These are phyloP conservation scores for Empidonax traillii DNA, from an alignment of 2,113 vertebrate genomes.

Conservation along the genomic window DNA sequence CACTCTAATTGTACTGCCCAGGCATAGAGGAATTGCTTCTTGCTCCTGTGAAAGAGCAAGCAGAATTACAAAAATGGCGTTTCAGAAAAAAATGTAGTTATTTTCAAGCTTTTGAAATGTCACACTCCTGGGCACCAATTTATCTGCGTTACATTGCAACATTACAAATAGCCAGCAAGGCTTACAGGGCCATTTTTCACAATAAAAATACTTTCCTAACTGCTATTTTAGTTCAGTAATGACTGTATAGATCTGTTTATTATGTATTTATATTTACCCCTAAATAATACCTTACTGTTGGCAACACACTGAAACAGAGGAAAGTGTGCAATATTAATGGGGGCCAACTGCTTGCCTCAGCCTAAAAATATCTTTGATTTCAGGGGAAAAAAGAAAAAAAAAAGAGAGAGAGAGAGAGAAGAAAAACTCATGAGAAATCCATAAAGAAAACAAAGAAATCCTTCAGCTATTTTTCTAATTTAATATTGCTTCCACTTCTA, in stretches of 20 bases:
- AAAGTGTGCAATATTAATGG: constrained; percentile 60
- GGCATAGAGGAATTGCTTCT: constrained; percentile 71
- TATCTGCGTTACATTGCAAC: constrained; percentile 77
- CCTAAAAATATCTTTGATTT: constrained; percentile 45
- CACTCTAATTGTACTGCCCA: constrained; percentile 75
- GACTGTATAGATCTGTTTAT: constrained; percentile 73
- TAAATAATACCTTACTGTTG: constrained; percentile 70
- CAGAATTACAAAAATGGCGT: constrained; percentile 69
- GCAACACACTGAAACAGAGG: constrained; percentile 48
- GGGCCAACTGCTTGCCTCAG: constrained; percentile 47
- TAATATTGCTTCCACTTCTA: constrained; percentile 47
- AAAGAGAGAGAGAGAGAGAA: neutral
- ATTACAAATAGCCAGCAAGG: constrained; percentile 74
- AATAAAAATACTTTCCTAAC: constrained; percentile 75
- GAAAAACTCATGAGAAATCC: constrained; percentile 10
- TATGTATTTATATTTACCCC: constrained; percentile 70
- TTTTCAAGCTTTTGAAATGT: constrained; percentile 74
- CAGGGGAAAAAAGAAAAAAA: neutral
- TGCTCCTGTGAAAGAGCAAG: constrained; percentile 67
- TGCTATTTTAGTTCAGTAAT: constrained; percentile 74
- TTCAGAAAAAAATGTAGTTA: constrained; percentile 60
- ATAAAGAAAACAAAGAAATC: constrained; percentile 64
- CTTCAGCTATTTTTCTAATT: constrained; percentile 56
- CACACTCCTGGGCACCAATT: constrained; percentile 75
- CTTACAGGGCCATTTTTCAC: constrained; percentile 78